Percentiles rank a stretch among this genome's conserved stretches.
Evolutionary conservation across 2,113 vertebrate species (phyloP).

Genomic region (Oreocharis arfaki): DNA sequence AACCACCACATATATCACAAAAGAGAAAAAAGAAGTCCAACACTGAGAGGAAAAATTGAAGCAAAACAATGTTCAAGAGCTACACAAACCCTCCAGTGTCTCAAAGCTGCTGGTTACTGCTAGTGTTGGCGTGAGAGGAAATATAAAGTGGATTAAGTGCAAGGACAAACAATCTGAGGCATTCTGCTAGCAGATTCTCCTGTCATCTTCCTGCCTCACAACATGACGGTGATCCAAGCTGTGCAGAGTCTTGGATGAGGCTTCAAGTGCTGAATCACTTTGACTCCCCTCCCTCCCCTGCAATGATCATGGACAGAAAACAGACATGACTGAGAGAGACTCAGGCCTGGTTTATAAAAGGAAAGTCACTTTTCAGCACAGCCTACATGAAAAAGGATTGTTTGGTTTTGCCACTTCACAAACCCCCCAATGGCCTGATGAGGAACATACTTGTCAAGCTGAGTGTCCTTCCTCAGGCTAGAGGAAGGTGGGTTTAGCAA

Average conservation of each 20-base stretch:
- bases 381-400: background rate
- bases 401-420: background rate
- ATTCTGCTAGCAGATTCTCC: constrained; percentile 23
- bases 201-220: constrained; percentile 28
- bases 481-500: background rate
- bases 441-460: background rate
- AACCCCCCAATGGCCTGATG: background rate
- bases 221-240: constrained; percentile 30
- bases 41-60: constrained; percentile 22
- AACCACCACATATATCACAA: constrained; percentile 33
- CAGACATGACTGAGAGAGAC: background rate
- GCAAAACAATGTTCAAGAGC: background rate
- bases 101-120: constrained; percentile 37
- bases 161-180: constrained; percentile 48
- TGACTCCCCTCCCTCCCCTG: background rate
- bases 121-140: constrained; percentile 45
- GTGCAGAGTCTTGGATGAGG: constrained; percentile 13
- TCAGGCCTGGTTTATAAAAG: background rate
- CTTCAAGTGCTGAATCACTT: constrained; percentile 39
- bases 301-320: background rate
- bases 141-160: constrained; percentile 45
- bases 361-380: constrained; percentile 1
- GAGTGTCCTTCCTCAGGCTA: background rate
- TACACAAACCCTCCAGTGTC: constrained; percentile 52
- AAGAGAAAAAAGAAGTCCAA: background rate